Evolutionary conservation across 2,113 vertebrate genomes (phyloP).

Genomic region (Carassius gibelio): DNA sequence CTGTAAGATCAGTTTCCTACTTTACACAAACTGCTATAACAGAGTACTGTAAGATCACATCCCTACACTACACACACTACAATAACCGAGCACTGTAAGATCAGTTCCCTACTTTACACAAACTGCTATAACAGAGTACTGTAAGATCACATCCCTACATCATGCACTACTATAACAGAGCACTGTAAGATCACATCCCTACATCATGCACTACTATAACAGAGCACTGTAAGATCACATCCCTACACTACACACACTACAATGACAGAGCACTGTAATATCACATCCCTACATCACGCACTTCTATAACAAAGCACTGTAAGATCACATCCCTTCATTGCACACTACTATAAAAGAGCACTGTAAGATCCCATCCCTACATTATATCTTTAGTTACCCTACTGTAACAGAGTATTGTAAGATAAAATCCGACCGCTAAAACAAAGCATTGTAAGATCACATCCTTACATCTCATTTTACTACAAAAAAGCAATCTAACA

Average conservation of each 20-base stretch:
- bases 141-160: too few relatives aligned
- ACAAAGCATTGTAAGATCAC: not conserved
- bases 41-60: too few relatives aligned
- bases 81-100: too few relatives aligned
- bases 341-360: not conserved
- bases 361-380: constrained; percentile 81
- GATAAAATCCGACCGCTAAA: not conserved
- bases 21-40: constrained; percentile 34
- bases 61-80: too few relatives aligned
- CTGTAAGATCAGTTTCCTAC: too few relatives aligned
- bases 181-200: constrained; percentile 63
- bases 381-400: constrained; percentile 70
- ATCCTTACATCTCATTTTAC: constrained; percentile 32
- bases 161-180: too few relatives aligned
- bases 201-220: constrained; percentile 83
- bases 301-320: not conserved
- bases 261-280: too few relatives aligned
- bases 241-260: not conserved
- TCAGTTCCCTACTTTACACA: constrained; percentile 26
- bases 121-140: too few relatives aligned
- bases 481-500: constrained; percentile 77
- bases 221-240: constrained; percentile 67
- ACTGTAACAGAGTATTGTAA: constrained; percentile 41
- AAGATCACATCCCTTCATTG: not conserved
- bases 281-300: not conserved